A percentile compares a stretch with the other conserved stretches of the same genome.
Conservation (phyloP, 1,140 invertebrate species). For the Caenorhabditis remanei region DNA sequence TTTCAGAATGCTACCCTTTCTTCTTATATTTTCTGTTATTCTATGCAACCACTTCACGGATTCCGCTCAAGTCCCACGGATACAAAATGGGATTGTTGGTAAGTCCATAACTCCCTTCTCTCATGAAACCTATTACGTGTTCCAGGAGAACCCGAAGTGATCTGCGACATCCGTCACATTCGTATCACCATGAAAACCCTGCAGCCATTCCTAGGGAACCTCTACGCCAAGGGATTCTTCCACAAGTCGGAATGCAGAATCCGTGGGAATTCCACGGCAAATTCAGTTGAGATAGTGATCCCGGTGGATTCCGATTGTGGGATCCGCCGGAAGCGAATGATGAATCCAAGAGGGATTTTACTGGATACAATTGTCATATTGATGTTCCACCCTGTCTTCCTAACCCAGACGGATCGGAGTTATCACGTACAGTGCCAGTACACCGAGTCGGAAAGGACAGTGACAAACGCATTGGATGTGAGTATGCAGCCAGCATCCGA, state of each 20-base stretch:
- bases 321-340: constrained; percentile 42
- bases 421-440: constrained; percentile 66
- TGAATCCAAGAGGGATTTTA: constrained; percentile 60
- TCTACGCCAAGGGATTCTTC: constrained; percentile 37
- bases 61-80: neutral
- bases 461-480: constrained; percentile 63
- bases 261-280: neutral
- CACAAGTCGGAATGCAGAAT: constrained; percentile 39
- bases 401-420: constrained; percentile 63
- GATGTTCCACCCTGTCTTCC: constrained; percentile 62
- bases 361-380: constrained; percentile 60
- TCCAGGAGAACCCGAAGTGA: constrained; percentile 31
- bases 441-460: constrained; percentile 60
- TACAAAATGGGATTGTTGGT: constrained; percentile 29
- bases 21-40: neutral
- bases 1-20: neutral
- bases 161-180: constrained; percentile 20
- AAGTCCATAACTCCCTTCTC: neutral
- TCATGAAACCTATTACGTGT: no score
- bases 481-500: constrained; percentile 25
- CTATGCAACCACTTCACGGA: neutral
- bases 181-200: neutral
- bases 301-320: constrained; percentile 38
- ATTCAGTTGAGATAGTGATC: neutral
- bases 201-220: constrained; percentile 3